These are phyloP conservation scores for Caenorhabditis sp. DNA, from an alignment of 2,888 invertebrate genomes.

Conservation along the genomic window DNA sequence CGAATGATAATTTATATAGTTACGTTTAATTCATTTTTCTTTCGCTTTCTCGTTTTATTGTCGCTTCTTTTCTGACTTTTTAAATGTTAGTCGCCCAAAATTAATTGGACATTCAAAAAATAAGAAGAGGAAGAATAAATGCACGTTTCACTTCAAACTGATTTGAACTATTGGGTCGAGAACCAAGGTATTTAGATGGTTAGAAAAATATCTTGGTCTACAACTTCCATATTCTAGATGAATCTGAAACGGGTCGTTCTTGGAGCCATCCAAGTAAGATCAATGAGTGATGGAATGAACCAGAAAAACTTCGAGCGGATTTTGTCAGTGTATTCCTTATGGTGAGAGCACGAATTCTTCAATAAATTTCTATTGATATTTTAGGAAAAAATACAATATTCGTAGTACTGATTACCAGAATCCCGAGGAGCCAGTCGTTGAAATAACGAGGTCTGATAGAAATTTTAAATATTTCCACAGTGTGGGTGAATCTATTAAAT, in stretches of 20 bases:
- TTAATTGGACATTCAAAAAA: constrained; percentile 5
- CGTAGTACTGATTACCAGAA: not conserved
- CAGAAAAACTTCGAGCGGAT: constrained; percentile 1
- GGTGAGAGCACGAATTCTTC: not conserved
- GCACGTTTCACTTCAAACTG: constrained; percentile 13
- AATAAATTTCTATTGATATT: not conserved
- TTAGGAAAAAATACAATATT: constrained; percentile 17
- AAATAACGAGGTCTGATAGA: constrained; percentile 11
- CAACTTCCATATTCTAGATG: constrained; percentile 6
- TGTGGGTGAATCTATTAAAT: not conserved
- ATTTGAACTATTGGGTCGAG: not conserved
- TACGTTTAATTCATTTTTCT: constrained; percentile 16
- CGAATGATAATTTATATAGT: constrained; percentile 35
- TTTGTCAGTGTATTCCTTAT: not conserved
- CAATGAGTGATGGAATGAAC: not conserved
- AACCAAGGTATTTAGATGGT: constrained; percentile 22
- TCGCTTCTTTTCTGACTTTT: constrained; percentile 1
- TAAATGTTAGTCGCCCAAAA: not conserved
- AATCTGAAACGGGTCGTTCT: not conserved
- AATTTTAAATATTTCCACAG: not conserved
- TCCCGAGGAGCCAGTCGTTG: not conserved
- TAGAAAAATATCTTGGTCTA: not conserved
- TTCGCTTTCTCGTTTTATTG: constrained; percentile 13
- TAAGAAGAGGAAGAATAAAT: constrained; percentile 36
- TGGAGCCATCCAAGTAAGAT: not conserved